phyloP scores from a whole-genome alignment of 2,797 vertebrate genomes.

The Botia almorhae region DNA sequence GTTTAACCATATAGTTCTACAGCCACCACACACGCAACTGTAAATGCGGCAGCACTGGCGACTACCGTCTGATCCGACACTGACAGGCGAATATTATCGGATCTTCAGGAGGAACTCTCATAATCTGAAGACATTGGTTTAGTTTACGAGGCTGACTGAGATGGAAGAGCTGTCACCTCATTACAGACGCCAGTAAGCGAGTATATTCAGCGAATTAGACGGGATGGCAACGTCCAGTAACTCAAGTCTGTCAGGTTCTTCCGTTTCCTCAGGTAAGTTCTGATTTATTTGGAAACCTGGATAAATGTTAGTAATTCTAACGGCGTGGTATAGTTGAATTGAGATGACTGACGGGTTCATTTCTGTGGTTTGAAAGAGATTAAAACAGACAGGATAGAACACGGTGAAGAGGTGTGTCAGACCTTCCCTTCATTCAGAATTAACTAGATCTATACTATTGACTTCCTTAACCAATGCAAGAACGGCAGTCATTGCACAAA shows the following conservation, averaged over 20 bases:
- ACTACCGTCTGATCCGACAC: slow-evolving; percentile 56
- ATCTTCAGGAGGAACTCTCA: slow-evolving; percentile 27
- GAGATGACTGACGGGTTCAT: background rate
- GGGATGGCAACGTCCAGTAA: slow-evolving; percentile 96
- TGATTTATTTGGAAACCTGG: slow-evolving; percentile 32
- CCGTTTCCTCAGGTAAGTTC: slow-evolving; percentile 93
- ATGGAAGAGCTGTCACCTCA: slow-evolving; percentile 81
- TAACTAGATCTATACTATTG: slow-evolving; percentile 19
- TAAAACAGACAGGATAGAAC: slow-evolving; percentile 54
- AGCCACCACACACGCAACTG: slow-evolving; percentile 31
- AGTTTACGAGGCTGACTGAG: slow-evolving; percentile 58
- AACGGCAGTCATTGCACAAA: background rate
- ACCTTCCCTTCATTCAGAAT: background rate
- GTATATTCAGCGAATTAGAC: slow-evolving; percentile 67
- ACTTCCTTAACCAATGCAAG: background rate
- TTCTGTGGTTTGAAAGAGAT: slow-evolving; percentile 24
- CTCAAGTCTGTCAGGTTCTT: slow-evolving; percentile 97
- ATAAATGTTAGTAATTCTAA: background rate
- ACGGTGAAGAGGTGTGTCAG: slow-evolving; percentile 56
- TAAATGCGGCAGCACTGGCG: slow-evolving; percentile 65
- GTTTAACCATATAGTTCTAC: slow-evolving; percentile 47
- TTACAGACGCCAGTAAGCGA: slow-evolving; percentile 60
- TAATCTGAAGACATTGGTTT: slow-evolving; percentile 53
- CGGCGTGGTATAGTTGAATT: background rate
- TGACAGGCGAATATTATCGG: slow-evolving; percentile 22